These are phyloP conservation scores for Acanthoscelides obtectus DNA, from an alignment of 2,888 invertebrate genomes.

Conservation along the genomic window DNA sequence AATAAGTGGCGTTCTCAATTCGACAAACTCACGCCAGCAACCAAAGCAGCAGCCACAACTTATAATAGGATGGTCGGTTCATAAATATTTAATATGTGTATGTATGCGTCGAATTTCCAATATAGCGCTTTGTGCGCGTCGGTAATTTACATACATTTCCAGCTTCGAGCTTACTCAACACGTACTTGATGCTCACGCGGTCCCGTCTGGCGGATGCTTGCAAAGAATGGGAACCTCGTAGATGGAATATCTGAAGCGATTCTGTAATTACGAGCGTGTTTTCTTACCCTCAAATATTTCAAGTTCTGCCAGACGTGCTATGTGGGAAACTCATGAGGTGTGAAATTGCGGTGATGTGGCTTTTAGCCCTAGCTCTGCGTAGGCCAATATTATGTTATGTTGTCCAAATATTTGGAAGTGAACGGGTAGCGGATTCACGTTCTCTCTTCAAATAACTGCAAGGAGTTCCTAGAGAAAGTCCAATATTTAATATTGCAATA, in stretches of 20 bases:
- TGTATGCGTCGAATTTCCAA: background rate
- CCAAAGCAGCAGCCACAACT: too few species aligned
- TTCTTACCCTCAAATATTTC: background rate
- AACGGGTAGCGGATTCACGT: too few species aligned
- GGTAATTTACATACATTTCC: background rate
- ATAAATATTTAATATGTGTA: background rate
- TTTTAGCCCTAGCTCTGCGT: background rate
- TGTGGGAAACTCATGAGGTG: background rate
- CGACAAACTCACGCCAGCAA: too few species aligned
- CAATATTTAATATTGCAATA: too few species aligned
- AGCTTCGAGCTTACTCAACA: background rate
- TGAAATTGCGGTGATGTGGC: background rate
- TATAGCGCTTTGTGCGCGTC: background rate
- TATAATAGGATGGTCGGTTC: background rate
- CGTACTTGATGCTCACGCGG: background rate
- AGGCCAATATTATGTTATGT: background rate
- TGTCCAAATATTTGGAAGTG: background rate
- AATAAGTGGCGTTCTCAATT: too few species aligned
- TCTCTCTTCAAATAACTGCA: too few species aligned
- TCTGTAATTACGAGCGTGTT: background rate
- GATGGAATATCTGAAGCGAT: background rate
- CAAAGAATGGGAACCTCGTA: background rate
- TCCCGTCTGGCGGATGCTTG: too few species aligned
- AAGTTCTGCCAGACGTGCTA: background rate
- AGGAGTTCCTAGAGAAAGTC: too few species aligned